Evolutionary conservation across 2,888 invertebrate species (phyloP).

Genomic region (Altica lythri): DNA sequence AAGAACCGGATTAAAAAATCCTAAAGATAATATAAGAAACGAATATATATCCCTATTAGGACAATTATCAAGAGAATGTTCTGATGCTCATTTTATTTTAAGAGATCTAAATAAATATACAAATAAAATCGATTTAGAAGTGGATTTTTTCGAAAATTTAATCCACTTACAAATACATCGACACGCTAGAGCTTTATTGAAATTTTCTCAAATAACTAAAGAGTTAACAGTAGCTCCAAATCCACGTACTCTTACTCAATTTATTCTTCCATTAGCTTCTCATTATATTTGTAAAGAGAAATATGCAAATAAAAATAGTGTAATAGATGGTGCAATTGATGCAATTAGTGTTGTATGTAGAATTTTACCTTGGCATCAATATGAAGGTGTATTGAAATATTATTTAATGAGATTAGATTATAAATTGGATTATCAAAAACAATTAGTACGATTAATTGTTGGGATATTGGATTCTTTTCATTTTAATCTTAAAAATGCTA

Average conservation of each 20-base stretch:
- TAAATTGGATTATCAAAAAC: conserved; percentile 78
- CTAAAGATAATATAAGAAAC: conserved; percentile 73
- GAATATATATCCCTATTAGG: conserved; percentile 82
- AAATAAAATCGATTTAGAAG: conserved; percentile 76
- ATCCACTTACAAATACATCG: conserved; percentile 86
- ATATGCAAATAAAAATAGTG: conserved; percentile 74
- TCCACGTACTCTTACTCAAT: conserved; percentile 77
- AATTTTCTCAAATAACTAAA: conserved; percentile 71
- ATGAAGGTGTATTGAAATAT: conserved; percentile 78
- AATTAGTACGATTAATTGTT: conserved; percentile 76
- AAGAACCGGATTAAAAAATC: conserved; percentile 71
- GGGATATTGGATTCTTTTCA: conserved; percentile 89
- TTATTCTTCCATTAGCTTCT: conserved; percentile 82
- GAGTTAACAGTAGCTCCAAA: conserved; percentile 66
- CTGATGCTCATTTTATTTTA: conserved; percentile 71
- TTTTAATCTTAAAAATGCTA: conserved; percentile 78
- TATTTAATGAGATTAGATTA: conserved; percentile 78
- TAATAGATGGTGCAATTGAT: conserved; percentile 86
- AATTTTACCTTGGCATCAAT: conserved; percentile 87
- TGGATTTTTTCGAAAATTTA: conserved; percentile 94
- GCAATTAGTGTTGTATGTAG: conserved; percentile 76
- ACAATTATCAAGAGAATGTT: conserved; percentile 73
- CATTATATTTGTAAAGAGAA: conserved; percentile 79
- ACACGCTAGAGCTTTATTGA: conserved; percentile 79
- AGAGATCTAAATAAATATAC: conserved; percentile 71